A percentile compares a stretch with the other conserved stretches of the same genome.
These are phyloP conservation scores for Nibea coibor DNA, from an alignment of 2,113 vertebrate genomes.

Conservation along the genomic window DNA sequence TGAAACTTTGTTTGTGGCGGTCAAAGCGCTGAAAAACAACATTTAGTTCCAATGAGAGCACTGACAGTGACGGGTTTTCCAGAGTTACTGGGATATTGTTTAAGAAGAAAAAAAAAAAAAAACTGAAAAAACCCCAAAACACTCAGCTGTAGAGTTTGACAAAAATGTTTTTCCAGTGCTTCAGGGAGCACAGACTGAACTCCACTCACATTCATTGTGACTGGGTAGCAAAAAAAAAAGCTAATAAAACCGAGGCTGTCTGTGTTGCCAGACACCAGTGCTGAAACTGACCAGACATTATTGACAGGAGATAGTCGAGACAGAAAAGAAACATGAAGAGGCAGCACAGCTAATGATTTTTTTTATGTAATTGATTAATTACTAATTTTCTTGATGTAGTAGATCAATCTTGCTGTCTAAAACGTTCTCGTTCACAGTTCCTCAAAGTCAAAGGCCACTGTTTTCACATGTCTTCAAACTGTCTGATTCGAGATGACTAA, in stretches of 20 bases:
- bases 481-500: background rate
- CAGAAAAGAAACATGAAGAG: background rate
- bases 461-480: background rate
- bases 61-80: background rate
- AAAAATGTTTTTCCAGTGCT: background rate
- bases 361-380: background rate
- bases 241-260: background rate
- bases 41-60: conserved; percentile 1
- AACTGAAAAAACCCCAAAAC: background rate
- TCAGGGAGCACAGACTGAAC: background rate
- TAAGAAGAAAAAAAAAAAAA: too few species aligned
- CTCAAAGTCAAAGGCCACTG: too few species aligned
- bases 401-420: background rate
- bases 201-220: background rate
- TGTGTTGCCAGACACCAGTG: too few species aligned
- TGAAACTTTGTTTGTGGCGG: background rate
- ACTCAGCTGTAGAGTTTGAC: background rate
- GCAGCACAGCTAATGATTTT: background rate
- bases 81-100: background rate
- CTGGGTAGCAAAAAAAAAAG: background rate
- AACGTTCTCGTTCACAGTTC: background rate
- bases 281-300: too few species aligned
- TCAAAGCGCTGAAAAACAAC: background rate
- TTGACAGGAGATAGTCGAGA: background rate
- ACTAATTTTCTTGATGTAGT: background rate